phyloP scores from a whole-genome alignment of 2,797 vertebrate species.

The Melanotaenia pygmaea region DNA sequence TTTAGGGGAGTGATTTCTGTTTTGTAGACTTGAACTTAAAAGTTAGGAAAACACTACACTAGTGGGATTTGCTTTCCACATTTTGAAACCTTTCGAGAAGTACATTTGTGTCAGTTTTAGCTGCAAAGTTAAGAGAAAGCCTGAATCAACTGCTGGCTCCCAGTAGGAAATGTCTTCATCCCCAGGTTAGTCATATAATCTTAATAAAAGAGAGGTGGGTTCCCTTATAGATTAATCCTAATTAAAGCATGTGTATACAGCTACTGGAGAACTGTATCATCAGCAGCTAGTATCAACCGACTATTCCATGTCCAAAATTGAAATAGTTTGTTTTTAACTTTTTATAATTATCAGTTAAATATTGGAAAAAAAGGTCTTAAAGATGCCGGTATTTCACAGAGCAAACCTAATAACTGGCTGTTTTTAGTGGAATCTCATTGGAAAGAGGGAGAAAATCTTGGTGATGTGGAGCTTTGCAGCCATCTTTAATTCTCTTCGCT shows the following conservation, averaged over 20 bases:
- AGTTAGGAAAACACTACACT: not conserved
- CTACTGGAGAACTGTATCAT: not conserved
- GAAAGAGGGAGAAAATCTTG: slow-evolving; percentile 39
- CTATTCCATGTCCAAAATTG: not conserved
- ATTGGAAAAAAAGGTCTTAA: not conserved
- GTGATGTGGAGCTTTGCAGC: slow-evolving; percentile 78
- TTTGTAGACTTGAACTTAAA: not conserved
- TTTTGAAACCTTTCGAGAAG: not conserved
- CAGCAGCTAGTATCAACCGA: not conserved
- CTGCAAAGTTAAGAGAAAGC: not conserved
- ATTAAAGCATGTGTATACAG: not conserved
- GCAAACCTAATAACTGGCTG: slow-evolving; percentile 5
- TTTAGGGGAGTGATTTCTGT: not conserved
- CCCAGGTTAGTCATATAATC: slow-evolving; percentile 8
- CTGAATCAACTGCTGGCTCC: slow-evolving; percentile 2
- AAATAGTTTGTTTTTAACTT: not conserved
- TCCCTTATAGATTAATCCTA: not conserved
- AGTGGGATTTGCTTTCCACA: not conserved
- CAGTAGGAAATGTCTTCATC: not conserved
- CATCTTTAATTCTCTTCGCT: slow-evolving; percentile 70
- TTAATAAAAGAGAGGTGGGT: not conserved
- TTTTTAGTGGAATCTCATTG: slow-evolving; percentile 29
- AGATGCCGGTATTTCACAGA: not conserved
- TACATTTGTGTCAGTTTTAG: not conserved
- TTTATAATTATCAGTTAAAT: not conserved